Percentiles rank a stretch among this genome's conserved stretches.
phyloP scores from a whole-genome alignment of 2,797 vertebrate species.

The Cynopterus sphinx region DNA sequence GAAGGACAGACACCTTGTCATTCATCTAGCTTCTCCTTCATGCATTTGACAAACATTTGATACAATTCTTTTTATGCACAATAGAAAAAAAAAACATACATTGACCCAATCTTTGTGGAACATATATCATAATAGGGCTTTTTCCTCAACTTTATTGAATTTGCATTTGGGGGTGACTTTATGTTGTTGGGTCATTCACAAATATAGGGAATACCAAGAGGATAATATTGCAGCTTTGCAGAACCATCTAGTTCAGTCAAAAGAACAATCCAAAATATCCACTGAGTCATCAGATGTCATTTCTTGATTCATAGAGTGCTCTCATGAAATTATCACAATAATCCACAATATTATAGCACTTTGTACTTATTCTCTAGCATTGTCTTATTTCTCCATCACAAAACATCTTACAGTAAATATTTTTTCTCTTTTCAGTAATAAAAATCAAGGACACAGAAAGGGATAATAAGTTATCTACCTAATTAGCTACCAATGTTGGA shows the following conservation, averaged over 20 bases:
- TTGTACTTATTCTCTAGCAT: not conserved
- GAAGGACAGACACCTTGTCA: not conserved
- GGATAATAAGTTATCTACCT: not conserved
- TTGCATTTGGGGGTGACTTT: not conserved
- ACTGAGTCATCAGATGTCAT: not conserved
- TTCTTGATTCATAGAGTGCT: not conserved
- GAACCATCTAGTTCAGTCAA: not conserved
- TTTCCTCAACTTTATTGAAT: not conserved
- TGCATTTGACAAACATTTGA: not conserved
- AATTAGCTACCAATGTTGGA: not conserved
- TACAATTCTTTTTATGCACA: not conserved
- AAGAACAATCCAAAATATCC: slow-evolving; percentile 21
- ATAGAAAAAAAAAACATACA: not conserved
- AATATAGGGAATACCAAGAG: not conserved
- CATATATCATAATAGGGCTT: not conserved
- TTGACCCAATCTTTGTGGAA: not conserved
- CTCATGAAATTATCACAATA: not conserved
- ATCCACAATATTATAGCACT: not conserved
- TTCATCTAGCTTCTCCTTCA: not conserved
- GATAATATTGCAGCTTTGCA: not conserved
- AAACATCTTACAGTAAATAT: not conserved
- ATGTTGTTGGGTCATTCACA: not conserved
- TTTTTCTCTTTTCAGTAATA: not conserved
- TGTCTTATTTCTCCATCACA: not conserved
- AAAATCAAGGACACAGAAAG: not conserved